phyloP scores from a whole-genome alignment of 2,113 vertebrate species.

The Cygnus buccinator region DNA sequence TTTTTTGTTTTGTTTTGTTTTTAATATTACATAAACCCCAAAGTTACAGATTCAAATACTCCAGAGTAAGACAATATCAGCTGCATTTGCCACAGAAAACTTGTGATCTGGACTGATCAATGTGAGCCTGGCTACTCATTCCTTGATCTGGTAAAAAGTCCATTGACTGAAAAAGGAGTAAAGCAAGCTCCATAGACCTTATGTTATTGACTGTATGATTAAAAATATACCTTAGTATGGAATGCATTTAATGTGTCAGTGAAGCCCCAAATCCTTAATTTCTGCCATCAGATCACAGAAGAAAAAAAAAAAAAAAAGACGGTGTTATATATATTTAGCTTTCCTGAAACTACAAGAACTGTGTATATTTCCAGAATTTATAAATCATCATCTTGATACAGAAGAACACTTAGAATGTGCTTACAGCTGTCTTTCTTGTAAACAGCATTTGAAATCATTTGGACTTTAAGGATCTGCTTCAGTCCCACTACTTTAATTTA shows the following conservation, averaged over 20 bases:
- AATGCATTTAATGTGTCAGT: neutral
- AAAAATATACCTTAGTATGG: neutral
- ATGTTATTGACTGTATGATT: neutral
- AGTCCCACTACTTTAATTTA: neutral
- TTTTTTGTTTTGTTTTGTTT: neutral
- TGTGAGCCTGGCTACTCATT: neutral
- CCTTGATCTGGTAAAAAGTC: conserved; percentile 16
- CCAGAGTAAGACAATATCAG: neutral
- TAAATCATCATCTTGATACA: neutral
- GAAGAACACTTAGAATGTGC: conserved; percentile 10
- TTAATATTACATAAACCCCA: neutral
- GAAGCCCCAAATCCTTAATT: conserved; percentile 1
- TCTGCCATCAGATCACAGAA: neutral
- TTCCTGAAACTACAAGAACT: conserved; percentile 18
- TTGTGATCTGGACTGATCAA: conserved; percentile 11
- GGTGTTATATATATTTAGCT: neutral
- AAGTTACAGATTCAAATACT: conserved; percentile 38
- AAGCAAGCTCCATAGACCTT: neutral
- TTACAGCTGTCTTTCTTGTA: neutral
- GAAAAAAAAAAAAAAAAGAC: neutral
- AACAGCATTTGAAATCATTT: neutral
- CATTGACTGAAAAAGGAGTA: conserved; percentile 26
- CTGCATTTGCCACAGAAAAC: conserved; percentile 22
- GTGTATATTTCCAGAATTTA: neutral
- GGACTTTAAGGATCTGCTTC: neutral